Base-by-base conservation (phyloP, 2,888 invertebrate species). In the Alitta virens region DNA sequence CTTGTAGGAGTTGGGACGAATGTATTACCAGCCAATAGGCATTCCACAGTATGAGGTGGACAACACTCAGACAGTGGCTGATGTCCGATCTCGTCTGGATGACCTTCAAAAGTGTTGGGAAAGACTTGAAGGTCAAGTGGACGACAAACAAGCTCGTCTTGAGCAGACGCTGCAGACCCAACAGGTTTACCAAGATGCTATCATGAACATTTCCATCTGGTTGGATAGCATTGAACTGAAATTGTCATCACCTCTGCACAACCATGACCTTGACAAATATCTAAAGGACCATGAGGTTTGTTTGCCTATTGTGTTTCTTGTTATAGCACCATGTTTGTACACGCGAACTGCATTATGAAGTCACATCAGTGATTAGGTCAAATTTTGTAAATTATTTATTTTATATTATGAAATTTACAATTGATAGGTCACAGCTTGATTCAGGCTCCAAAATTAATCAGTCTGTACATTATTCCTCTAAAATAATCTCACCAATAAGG, bases 241-340 rank as follows among this genome's bases (percentile, higher is more conserved):
- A 27, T 68, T 78, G 53, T 72, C 74, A 50, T 63, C 71, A 55
- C 68, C 71, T 46, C 69, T 70, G 24, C 54, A 69, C 16, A 68
- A 72, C 57, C 63, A 64, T 65, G 66, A 71, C 33, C 66, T 72
- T 5, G 73, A 74, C 52, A 69, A 76, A 56, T 73, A 74, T 50
- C 70, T 78, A 23, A 66, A 71, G 42, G 75, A 76, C 61, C 78
- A 75, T 67, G 75, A 78, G 75, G 78, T 78, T 60, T 52, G 67
- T 63, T 26, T 25, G 26, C 21, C 23, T 49, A 9, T 33, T 54
- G n/a, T n/a, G 40, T 40, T 56, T 14, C 24, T 33, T 21, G 16
- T 40, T 14, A 40, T 40, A 40, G 42, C 16, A 16, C 16, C 12
- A 40, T 40, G 42, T 40, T 40, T 16, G 16, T 40, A 16, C 12